These are phyloP conservation scores for Steinernema feltiae DNA, from an alignment of 1,140 invertebrate species.

Conservation along the genomic window DNA sequence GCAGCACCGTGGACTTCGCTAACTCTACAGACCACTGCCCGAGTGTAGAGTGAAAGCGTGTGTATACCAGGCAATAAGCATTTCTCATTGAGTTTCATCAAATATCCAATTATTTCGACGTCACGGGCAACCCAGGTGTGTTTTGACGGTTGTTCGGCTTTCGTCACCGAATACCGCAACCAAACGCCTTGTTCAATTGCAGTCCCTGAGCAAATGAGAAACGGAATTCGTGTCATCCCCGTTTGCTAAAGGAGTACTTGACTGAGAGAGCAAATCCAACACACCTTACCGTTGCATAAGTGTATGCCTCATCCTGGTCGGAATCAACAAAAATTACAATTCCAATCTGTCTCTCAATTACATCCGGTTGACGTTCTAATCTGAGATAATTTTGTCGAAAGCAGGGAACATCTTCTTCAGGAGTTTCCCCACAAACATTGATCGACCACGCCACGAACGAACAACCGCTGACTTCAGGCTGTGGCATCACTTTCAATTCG, in stretches of 20 bases:
- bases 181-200: not conserved
- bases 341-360: slow-evolving; percentile 1
- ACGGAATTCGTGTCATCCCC: not conserved
- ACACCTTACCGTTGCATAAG: not conserved
- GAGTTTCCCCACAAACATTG: not conserved
- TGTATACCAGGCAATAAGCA: not conserved
- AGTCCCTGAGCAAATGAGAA: not conserved
- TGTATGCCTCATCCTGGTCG: not conserved
- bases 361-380: not conserved
- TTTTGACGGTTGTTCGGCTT: not conserved
- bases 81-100: slow-evolving; percentile 12
- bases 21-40: not conserved
- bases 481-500: slow-evolving; percentile 18
- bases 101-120: slow-evolving; percentile 17
- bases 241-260: not conserved
- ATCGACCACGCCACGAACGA: slow-evolving; percentile 17
- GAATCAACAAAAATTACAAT: not conserved
- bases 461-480: slow-evolving; percentile 20
- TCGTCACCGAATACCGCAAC: slow-evolving; percentile 27
- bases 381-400: slow-evolving; percentile 4
- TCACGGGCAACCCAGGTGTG: slow-evolving; percentile 12
- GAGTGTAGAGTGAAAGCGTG: not conserved
- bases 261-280: not conserved
- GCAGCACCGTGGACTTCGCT: slow-evolving; percentile 22
- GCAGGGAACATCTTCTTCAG: not conserved